Base-by-base conservation (phyloP, 1,140 invertebrate species). In the Lucilia sericata region DNA sequence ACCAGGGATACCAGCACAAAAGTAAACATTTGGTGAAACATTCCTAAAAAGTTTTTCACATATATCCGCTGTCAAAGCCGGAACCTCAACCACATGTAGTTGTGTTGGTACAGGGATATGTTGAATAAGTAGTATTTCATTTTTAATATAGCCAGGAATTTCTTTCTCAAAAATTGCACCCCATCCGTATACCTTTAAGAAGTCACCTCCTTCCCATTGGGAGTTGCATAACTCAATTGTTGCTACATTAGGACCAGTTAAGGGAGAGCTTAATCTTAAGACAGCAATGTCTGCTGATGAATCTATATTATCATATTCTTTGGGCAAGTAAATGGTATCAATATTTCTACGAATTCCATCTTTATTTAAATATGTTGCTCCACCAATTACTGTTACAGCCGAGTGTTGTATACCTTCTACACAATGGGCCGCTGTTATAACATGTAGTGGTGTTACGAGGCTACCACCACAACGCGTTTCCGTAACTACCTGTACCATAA, bases 101-200 rank as follows among this genome's bases (percentile, higher is more conserved):
- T 42, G 42, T 30, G 3, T 1, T 30, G 42, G 42, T 42, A 42
- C 25, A 30, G 1, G 42, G 42, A 42, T 2, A 10, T 42, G 5
- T 42, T 42, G 42, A 0, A 42, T 42, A 42, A 42, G 10, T 42
- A 42, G 0, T 42, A 10, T 42, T 2, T 42, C 0, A 10, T 7
- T 0, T 2, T 8, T 7, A 8, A 42, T 42, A 42, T 42, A 42
- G 42, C 3, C 3, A 36, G 36, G 36, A 36, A 8, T 8, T 10
- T 1, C 42, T 3, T 10, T 42, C 5, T 7, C 42, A 10, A 10
- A 42, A 42, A 10, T 42, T 42, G 5, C 42, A 14, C 89, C 89
- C 89, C 89, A 90, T 12, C 89, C 89, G 10, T 86, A 88, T 13
- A 90, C 89, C 51, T 83, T 85, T 9, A 87, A 88, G 55, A 88